Percentiles rank a stretch among this genome's conserved stretches.
Evolutionary conservation across 2,888 invertebrate genomes (phyloP).

Genomic region (Xylota segnis): DNA sequence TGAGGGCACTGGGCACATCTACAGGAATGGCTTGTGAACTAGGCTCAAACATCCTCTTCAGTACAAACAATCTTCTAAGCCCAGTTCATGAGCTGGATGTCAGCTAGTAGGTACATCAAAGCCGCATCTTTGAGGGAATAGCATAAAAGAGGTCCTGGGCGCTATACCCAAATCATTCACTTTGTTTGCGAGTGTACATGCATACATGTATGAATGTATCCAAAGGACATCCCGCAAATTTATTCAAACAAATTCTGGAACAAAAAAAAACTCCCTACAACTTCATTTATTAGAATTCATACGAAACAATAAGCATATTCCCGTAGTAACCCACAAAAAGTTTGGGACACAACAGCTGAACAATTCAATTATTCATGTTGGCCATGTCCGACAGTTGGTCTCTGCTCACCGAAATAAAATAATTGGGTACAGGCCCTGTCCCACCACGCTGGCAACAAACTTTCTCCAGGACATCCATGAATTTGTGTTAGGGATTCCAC

Average conservation of each 20-base stretch:
- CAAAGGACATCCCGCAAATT: background rate
- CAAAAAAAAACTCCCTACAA: background rate
- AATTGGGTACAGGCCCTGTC: conserved; percentile 3
- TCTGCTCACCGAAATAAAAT: background rate
- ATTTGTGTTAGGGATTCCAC: background rate
- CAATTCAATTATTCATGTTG: conserved; percentile 28
- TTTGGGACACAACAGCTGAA: conserved; percentile 10
- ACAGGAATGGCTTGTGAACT: too few species aligned
- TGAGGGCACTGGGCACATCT: too few species aligned
- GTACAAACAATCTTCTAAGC: too few species aligned
- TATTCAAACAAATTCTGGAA: background rate
- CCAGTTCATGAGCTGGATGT: too few species aligned
- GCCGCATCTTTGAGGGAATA: too few species aligned
- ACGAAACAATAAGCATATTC: conserved; percentile 1
- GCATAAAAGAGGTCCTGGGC: too few species aligned
- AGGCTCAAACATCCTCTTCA: too few species aligned
- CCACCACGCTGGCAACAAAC: background rate
- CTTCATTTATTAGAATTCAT: background rate
- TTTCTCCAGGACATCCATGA: background rate
- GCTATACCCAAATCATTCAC: too few species aligned
- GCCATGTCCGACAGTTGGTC: conserved; percentile 23
- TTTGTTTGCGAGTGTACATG: too few species aligned
- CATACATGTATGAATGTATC: too few species aligned
- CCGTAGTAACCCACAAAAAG: background rate
- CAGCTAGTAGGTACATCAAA: too few species aligned